Base-by-base conservation (phyloP, 92 coral and sea anemone species). In the Umimayanthus chanpuru region DNA sequence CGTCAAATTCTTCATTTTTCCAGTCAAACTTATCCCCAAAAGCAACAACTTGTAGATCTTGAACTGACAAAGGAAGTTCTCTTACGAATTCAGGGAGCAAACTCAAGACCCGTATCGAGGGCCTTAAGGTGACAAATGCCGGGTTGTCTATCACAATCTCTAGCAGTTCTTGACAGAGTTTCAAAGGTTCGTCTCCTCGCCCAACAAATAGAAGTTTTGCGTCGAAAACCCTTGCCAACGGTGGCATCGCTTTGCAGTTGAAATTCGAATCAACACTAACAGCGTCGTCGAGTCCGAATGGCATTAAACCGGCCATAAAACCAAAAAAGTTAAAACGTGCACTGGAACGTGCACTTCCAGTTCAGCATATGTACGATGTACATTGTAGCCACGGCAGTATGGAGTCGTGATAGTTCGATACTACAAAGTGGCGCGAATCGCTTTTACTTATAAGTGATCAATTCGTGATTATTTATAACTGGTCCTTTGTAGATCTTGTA, bases 21-120 rank as follows among this genome's bases (percentile, higher is more conserved):
- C 95, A 93, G 88, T 94, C 86, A 90, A 91, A 94, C 86, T 93
- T 94, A 76, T 91, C 91, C 38, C 98, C 98, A 71, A 94, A 93
- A 43, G 90, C 92, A 16, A 94, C 94, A 38, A 93, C 72, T 85
- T 94, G 98, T 67, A 94, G 77, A 25, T 90, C 89, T 5, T 87
- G 90, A 67, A 88, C 79, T 28, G 95, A 87, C 5, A 81, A 86
- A 5, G 98, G 98, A 6, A 94, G 81, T 20, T 93, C 90, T 10
- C 91, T 91, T 88, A 89, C 36, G 15, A 94, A 89, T 50, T 90
- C 88, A 1, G 98, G 95, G 70, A 90, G 88, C 84, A 94, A 81
- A 47, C 94, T 94, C 84, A 94, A 92, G 43, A 94, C 88, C 20
- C 95, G 90, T 3, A 94, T 93, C 1, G 94, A 89, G 10, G 98